Percentiles rank a stretch among this genome's conserved stretches.
phyloP scores from a whole-genome alignment of 2,797 vertebrate genomes.

The Aphelocoma californica region DNA sequence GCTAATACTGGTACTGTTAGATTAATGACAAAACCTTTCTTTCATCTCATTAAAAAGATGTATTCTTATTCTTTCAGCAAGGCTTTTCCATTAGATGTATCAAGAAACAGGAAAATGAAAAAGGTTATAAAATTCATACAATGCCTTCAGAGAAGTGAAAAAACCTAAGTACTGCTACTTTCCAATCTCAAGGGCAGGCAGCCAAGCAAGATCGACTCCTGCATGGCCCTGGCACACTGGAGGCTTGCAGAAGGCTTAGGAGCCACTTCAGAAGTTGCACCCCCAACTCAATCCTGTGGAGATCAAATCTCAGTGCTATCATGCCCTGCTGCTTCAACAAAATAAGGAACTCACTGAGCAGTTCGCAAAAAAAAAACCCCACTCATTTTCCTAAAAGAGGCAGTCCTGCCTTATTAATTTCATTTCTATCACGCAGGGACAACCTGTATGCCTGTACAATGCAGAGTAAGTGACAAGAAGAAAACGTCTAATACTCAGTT shows the following conservation, averaged over 20 bases:
- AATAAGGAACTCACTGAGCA: neutral
- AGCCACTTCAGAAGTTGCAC: neutral
- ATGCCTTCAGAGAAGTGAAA: neutral
- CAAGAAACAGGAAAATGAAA: neutral
- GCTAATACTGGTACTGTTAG: neutral
- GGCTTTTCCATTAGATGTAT: neutral
- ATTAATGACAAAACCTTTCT: neutral
- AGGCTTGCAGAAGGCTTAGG: neutral
- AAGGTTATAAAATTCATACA: neutral
- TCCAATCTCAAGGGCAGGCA: neutral
- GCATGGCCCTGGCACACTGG: neutral
- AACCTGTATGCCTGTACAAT: neutral
- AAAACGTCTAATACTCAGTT: neutral
- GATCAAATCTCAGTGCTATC: neutral
- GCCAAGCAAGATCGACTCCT: neutral
- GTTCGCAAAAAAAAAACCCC: rapidly evolving
- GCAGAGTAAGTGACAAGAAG: neutral
- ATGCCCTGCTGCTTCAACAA: neutral
- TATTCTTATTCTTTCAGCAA: neutral
- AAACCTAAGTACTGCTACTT: neutral
- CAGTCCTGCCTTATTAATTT: neutral
- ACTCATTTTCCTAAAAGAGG: neutral
- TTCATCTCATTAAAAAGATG: neutral
- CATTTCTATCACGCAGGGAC: neutral
- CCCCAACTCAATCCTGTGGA: neutral